These are phyloP conservation scores for Cricetomys ansorgei DNA, from an alignment of 2,113 vertebrate genomes.

Conservation along the genomic window DNA sequence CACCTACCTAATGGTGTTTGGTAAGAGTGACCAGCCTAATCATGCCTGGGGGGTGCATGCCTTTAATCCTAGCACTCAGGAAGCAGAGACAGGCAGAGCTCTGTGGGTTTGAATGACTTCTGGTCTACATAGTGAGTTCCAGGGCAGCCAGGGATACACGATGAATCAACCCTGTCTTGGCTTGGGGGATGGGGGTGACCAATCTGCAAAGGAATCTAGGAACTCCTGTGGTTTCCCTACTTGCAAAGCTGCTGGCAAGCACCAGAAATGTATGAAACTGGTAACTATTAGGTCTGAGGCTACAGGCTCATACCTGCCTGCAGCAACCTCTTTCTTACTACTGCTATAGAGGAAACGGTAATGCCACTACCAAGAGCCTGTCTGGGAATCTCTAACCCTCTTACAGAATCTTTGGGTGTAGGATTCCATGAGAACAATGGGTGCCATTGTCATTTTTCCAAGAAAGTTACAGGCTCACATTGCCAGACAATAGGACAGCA, in stretches of 20 bases:
- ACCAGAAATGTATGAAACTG: constrained; percentile 17
- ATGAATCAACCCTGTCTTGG: background rate
- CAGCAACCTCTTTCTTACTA: background rate
- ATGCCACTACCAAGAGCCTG: background rate
- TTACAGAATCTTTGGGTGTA: background rate
- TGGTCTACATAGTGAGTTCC: background rate
- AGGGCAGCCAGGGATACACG: background rate
- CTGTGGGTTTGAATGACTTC: background rate
- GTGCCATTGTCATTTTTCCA: background rate
- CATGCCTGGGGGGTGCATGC: background rate
- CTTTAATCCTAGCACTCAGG: background rate
- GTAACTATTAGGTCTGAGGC: background rate
- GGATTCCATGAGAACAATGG: background rate
- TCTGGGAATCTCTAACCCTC: background rate
- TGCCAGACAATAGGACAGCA: background rate
- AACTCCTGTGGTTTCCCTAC: background rate
- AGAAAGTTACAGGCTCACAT: background rate
- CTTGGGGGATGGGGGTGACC: background rate
- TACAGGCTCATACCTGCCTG: background rate
- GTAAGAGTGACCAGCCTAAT: background rate
- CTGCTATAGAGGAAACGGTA: background rate
- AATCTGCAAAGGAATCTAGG: constrained; percentile 40
- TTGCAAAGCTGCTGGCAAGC: constrained; percentile 30
- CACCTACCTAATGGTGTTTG: constrained; percentile 57
- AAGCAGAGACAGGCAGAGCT: background rate